Percentiles rank a stretch among this genome's conserved stretches.
Conservation (phyloP, 2,113 vertebrate genomes). For the Crotalus helleri region DNA sequence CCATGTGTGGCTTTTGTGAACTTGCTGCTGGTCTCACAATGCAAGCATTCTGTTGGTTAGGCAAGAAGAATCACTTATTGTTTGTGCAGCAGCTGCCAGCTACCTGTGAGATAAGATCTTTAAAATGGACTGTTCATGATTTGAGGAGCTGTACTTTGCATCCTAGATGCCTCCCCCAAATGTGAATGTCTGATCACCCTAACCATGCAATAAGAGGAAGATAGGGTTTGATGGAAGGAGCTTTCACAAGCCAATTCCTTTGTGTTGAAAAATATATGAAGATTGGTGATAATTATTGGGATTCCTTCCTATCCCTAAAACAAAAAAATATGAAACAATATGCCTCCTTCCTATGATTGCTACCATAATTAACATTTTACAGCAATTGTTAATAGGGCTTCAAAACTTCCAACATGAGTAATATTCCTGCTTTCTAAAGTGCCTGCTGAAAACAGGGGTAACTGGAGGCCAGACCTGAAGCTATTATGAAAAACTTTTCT, state of each 20-base stretch:
- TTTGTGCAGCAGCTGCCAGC: background rate
- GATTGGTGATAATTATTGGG: background rate
- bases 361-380: background rate
- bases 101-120: background rate
- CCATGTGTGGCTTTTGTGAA: background rate
- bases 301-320: background rate
- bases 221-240: background rate
- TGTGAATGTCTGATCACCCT: background rate
- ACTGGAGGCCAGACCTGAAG: slow-evolving; percentile 7
- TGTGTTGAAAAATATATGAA: background rate
- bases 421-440: background rate
- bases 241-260: background rate
- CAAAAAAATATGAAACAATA: background rate
- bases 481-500: slow-evolving; percentile 40
- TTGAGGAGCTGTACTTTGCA: background rate
- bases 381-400: background rate
- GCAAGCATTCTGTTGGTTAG: background rate
- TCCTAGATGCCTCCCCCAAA: background rate
- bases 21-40: background rate
- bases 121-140: background rate
- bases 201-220: background rate
- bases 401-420: slow-evolving; percentile 33
- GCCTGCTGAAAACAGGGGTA: slow-evolving; percentile 56
- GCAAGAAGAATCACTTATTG: background rate
- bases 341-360: background rate